phyloP scores from a whole-genome alignment of 1,140 invertebrate species.

The Laupala kohalensis region DNA sequence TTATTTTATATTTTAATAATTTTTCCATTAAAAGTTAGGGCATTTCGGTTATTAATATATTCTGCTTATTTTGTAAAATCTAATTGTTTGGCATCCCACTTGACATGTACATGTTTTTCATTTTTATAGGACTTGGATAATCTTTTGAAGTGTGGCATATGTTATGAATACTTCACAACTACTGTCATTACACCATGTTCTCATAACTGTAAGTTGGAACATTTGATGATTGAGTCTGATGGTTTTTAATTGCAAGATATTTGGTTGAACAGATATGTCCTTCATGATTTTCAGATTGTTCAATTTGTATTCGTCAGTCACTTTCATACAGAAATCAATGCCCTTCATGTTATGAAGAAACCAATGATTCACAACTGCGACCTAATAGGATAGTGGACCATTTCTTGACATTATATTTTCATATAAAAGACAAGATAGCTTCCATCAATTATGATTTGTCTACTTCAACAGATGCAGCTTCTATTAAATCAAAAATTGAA shows the following conservation, averaged over 20 bases:
- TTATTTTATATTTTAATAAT: no score
- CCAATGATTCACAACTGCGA: slow-evolving; percentile 34
- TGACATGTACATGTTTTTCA: no score
- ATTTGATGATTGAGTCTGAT: background rate
- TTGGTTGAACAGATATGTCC: background rate
- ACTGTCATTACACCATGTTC: background rate
- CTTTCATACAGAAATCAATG: slow-evolving; percentile 38
- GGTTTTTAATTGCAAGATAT: background rate
- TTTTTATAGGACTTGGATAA: background rate
- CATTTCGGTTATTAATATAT: no score
- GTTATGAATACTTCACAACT: background rate
- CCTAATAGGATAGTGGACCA: slow-evolving; percentile 36
- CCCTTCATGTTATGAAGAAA: slow-evolving; percentile 36
- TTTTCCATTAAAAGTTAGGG: no score
- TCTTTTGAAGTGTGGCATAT: background rate
- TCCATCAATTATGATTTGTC: background rate
- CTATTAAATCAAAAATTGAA: background rate
- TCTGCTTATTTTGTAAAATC: no score
- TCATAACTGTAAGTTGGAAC: background rate
- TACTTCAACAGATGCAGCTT: background rate
- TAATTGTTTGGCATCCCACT: no score
- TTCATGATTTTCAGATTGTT: slow-evolving; percentile 34
- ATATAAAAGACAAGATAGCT: background rate
- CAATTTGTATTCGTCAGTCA: slow-evolving; percentile 39
- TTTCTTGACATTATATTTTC: slow-evolving; percentile 14